These are phyloP conservation scores for Noctuana brunneofusca DNA, from an alignment of 2,888 invertebrate genomes.

Conservation along the genomic window DNA sequence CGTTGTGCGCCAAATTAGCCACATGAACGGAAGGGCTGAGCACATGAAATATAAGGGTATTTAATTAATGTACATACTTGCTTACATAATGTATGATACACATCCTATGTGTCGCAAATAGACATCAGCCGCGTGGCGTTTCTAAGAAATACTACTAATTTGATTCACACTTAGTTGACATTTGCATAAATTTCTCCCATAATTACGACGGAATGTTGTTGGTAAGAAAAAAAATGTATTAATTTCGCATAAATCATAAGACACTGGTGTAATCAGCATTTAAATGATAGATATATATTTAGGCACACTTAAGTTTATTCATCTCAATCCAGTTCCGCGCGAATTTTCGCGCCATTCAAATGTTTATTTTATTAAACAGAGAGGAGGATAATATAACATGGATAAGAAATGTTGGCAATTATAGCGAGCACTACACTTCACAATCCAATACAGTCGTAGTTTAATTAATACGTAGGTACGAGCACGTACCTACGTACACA, in stretches of 20 bases:
- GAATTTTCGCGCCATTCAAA: too few relatives aligned
- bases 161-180: slow-evolving; percentile 21
- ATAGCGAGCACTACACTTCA: too few relatives aligned
- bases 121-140: slow-evolving; percentile 27
- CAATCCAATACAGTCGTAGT: too few relatives aligned
- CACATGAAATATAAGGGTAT: slow-evolving; percentile 43
- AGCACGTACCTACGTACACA: background rate
- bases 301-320: too few relatives aligned
- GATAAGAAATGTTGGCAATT: too few relatives aligned
- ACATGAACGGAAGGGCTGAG: slow-evolving; percentile 18
- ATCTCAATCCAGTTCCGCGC: too few relatives aligned
- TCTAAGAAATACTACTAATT: slow-evolving; percentile 8
- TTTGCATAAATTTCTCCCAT: slow-evolving; percentile 23
- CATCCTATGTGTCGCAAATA: slow-evolving; percentile 47
- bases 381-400: too few relatives aligned
- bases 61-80: slow-evolving; percentile 42
- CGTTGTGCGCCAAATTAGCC: slow-evolving; percentile 44
- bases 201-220: slow-evolving; percentile 11
- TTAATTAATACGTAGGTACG: background rate
- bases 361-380: too few relatives aligned
- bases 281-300: too few relatives aligned
- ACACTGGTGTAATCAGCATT: too few relatives aligned
- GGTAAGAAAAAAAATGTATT: too few relatives aligned
- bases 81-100: slow-evolving; percentile 38
- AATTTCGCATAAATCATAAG: too few relatives aligned